Evolutionary conservation across 2,113 vertebrate genomes (phyloP).

Genomic region (Jaculus jaculus): DNA sequence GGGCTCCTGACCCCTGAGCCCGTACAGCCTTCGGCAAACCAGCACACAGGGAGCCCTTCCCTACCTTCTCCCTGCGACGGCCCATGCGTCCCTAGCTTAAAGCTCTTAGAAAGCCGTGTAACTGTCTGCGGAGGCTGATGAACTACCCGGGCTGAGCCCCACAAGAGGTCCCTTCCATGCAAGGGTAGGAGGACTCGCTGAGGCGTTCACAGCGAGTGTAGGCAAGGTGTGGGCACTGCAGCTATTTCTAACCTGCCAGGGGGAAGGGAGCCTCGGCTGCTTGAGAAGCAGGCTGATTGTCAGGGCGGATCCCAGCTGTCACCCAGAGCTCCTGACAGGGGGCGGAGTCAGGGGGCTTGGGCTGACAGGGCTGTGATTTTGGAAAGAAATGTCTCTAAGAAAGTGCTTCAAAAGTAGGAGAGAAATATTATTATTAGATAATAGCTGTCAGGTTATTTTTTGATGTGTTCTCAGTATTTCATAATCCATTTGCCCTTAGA

Average conservation of each 20-base stretch:
- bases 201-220: not conserved
- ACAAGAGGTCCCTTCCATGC: too few species aligned
- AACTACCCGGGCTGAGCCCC: not conserved
- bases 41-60: not conserved
- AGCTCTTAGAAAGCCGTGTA: not conserved
- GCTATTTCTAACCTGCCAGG: conserved; percentile 61
- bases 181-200: not conserved
- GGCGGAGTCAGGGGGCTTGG: conserved; percentile 66
- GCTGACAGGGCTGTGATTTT: conserved; percentile 80
- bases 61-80: too few species aligned
- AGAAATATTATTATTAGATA: conserved; percentile 77
- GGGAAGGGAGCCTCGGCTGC: conserved; percentile 15
- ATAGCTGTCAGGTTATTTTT: conserved; percentile 74
- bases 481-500: conserved; percentile 52
- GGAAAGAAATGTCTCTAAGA: conserved; percentile 70
- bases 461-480: conserved; percentile 71
- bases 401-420: conserved; percentile 73
- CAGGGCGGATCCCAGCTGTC: conserved; percentile 78
- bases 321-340: conserved; percentile 71
- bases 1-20: not conserved
- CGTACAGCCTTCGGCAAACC: not conserved
- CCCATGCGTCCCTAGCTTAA: too few species aligned
- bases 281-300: conserved; percentile 75
- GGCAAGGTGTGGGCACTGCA: conserved; percentile 54
- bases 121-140: not conserved